Evolutionary conservation across 2,113 vertebrate species (phyloP), one percentile per base, ranked within the genome.

Genomic region (Mesitornis unicolor): DNA sequence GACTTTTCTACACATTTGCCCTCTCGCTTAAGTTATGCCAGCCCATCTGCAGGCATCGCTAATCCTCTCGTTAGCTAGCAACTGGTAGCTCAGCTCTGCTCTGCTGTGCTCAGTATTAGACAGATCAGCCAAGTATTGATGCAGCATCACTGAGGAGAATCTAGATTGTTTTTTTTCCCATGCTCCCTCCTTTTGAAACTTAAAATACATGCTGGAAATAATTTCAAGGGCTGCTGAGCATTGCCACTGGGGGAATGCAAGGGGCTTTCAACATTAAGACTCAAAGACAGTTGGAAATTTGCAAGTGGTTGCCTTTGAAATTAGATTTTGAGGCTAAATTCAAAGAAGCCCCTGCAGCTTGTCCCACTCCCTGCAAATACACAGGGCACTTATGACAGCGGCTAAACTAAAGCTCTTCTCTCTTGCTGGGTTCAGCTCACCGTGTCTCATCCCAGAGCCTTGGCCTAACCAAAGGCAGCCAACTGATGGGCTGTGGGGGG

Each of bases 221-320:
- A 98, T 98, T 97, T 98, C 97, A 97, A 96, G 96, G 97, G 91
- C 92, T 96, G 92, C 91, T 97, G 96, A 97, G 78, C 94, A 97
- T 90, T 94, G 94, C 93, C 93, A 89, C 95, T 70, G 74, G 74
- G 84, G 93, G 93, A 97, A 93, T 64, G 77, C 77, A 95, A 96
- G 94, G 82, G 81, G 76, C 71, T 96, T 90, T 95, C 93, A 92
- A 91, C 93, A 84, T 89, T 80, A 87, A 95, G 81, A 80, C 87
- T 76, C 63, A 93, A 95, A 95, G 91, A 93, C 93, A 93, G 87
- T 67, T 93, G 83, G 94, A 97, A 97, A 96, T 94, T 75, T 97
- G 90, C 89, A 94, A 90, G 69, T 14, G 10, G 92, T 68, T 97
- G 80, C 68, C 94, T 96, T 92, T 95, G 95, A 92, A 97, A 97